These are phyloP conservation scores for Zele albiditarsus DNA, from an alignment of 2,888 invertebrate genomes.

Conservation along the genomic window DNA sequence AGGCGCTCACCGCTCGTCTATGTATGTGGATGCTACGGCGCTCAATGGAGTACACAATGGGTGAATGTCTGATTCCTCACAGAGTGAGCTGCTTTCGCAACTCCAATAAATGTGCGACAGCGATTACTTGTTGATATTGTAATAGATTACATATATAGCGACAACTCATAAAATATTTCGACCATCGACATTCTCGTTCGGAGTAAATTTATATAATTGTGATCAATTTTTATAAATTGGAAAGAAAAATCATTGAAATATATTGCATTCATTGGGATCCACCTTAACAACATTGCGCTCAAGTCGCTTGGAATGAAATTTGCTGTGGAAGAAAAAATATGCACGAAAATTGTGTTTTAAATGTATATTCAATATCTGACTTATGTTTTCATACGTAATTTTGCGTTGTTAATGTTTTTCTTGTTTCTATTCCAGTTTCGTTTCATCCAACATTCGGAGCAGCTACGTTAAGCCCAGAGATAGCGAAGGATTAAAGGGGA, in stretches of 20 bases:
- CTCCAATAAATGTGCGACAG: neutral
- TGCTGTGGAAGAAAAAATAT: no score
- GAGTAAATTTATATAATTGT: no score
- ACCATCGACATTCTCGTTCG: no score
- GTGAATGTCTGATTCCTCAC: slow-evolving; percentile 28
- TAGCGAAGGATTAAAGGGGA: neutral
- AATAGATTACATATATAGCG: neutral
- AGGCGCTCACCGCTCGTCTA: neutral
- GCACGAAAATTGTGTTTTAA: no score
- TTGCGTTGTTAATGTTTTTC: neutral
- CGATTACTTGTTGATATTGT: neutral
- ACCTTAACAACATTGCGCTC: no score
- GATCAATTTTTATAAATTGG: no score
- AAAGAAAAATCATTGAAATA: no score
- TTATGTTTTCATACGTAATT: neutral
- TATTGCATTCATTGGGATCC: no score
- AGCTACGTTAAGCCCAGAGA: neutral
- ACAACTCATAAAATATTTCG: no score
- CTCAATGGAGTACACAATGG: slow-evolving; percentile 12
- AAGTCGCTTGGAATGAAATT: no score
- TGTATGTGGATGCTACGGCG: neutral
- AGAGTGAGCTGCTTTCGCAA: slow-evolving; percentile 16
- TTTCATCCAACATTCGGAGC: neutral
- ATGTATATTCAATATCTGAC: neutral
- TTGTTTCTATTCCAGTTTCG: neutral